Percentiles rank a stretch among this genome's conserved stretches.
phyloP scores from a whole-genome alignment of 2,797 vertebrate species.

The Enteromius anoplus region DNA sequence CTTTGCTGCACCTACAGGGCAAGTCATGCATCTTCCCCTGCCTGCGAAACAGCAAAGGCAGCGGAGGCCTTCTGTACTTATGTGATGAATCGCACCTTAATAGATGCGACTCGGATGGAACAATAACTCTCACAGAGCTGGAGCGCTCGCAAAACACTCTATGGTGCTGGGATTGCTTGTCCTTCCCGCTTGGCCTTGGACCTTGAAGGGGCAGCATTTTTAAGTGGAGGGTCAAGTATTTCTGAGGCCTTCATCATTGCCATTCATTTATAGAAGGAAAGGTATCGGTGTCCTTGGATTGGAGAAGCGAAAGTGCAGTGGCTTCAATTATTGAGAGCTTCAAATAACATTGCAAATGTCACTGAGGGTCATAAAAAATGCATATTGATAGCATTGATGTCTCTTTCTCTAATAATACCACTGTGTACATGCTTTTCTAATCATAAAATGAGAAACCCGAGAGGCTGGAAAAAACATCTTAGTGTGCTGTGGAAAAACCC shows the following conservation, averaged over 20 bases:
- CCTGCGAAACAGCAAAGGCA: conserved; percentile 46
- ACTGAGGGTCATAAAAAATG: background rate
- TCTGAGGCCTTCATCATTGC: conserved; percentile 10
- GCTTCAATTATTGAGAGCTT: conserved; percentile 6
- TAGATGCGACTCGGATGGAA: conserved; percentile 25
- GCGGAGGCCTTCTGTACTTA: conserved; percentile 39
- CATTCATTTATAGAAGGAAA: conserved; percentile 16
- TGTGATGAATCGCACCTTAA: conserved; percentile 43
- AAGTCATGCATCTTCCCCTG: conserved; percentile 69
- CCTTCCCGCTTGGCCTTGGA: conserved; percentile 1
- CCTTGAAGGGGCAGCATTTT: background rate
- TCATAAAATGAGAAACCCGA: conserved; percentile 16
- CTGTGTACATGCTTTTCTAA: conserved; percentile 5
- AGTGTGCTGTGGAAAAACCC: background rate
- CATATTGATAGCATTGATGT: conserved; percentile 5
- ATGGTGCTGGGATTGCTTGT: conserved; percentile 10
- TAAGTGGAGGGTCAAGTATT: conserved; percentile 16
- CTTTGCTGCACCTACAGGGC: conserved; percentile 67
- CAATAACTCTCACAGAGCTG: conserved; percentile 26
- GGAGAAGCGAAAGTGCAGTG: background rate
- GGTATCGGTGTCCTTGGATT: conserved; percentile 5
- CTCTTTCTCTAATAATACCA: background rate
- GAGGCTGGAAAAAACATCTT: background rate
- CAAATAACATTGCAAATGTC: conserved; percentile 11
- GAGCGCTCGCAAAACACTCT: background rate